A percentile compares a stretch with the other conserved stretches of the same genome.
Evolutionary conservation across 1,140 invertebrate genomes (phyloP).

Genomic region (Achatina immaculata): DNA sequence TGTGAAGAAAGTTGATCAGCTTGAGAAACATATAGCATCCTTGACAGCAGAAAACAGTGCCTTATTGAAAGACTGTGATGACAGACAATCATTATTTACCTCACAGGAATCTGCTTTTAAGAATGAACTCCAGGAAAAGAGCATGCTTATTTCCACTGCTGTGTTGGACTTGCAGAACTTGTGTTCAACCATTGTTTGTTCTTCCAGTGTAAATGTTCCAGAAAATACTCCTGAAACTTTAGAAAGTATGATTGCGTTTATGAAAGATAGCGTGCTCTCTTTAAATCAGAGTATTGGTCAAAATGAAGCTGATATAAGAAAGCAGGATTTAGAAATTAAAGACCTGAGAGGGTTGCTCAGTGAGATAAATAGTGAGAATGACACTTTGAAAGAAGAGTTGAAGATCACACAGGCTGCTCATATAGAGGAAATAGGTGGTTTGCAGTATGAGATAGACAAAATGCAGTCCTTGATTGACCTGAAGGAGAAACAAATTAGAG

Average conservation of each 20-base stretch:
- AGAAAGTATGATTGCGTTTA: background rate
- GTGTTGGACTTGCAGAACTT: background rate
- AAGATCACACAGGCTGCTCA: background rate
- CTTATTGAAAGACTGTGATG: background rate
- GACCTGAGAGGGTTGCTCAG: background rate
- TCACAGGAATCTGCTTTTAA: background rate
- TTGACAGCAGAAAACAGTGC: background rate
- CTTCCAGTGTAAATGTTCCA: background rate
- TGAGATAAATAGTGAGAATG: background rate
- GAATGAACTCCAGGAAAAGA: slow-evolving; percentile 23
- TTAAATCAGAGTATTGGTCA: background rate
- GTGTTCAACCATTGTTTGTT: background rate
- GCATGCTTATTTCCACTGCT: slow-evolving; percentile 1
- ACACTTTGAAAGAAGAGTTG: background rate
- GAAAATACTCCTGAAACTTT: background rate
- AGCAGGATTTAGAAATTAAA: background rate
- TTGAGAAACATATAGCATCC: background rate
- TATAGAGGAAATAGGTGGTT: slow-evolving; percentile 18
- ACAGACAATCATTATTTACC: background rate
- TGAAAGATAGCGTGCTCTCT: background rate
- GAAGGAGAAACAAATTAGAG: slow-evolving; percentile 15
- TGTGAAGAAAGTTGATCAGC: background rate
- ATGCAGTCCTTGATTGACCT: background rate
- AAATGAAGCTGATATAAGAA: background rate
- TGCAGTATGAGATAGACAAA: slow-evolving; percentile 28